Percentiles rank a stretch among this genome's conserved stretches.
These are phyloP conservation scores for Orgyia antiqua DNA, from an alignment of 2,888 invertebrate genomes.

Conservation along the genomic window DNA sequence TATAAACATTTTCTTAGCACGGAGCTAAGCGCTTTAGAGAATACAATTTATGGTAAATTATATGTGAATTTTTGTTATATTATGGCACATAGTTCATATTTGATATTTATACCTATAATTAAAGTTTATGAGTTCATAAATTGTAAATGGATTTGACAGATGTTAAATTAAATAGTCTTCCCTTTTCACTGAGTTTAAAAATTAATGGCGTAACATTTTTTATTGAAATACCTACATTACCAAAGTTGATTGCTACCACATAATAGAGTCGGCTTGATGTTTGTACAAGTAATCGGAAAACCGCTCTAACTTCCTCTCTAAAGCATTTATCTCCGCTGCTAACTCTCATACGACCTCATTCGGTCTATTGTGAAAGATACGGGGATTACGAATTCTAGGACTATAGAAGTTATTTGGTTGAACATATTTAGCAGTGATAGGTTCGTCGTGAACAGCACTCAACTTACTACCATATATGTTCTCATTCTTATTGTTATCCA, in stretches of 20 bases:
- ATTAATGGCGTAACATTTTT: too few relatives aligned
- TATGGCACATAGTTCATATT: slow-evolving; percentile 31
- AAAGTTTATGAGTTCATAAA: too few relatives aligned
- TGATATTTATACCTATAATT: background rate
- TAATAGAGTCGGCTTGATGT: slow-evolving; percentile 78
- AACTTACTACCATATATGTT: slow-evolving; percentile 61
- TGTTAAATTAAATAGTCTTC: too few relatives aligned
- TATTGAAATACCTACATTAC: too few relatives aligned
- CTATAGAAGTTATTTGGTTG: slow-evolving; percentile 73
- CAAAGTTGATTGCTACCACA: slow-evolving; percentile 60
- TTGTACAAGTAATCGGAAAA: slow-evolving; percentile 73
- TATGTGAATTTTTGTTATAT: background rate
- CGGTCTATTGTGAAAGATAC: slow-evolving; percentile 64
- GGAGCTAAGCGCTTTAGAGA: slow-evolving; percentile 60
- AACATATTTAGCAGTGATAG: slow-evolving; percentile 63
- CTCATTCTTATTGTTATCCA: slow-evolving; percentile 56
- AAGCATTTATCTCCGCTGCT: slow-evolving; percentile 75
- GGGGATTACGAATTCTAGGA: slow-evolving; percentile 64
- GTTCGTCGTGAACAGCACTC: slow-evolving; percentile 46
- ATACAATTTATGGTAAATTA: background rate
- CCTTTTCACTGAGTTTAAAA: too few relatives aligned
- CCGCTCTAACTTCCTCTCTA: slow-evolving; percentile 69
- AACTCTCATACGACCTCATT: slow-evolving; percentile 76
- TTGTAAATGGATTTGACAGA: too few relatives aligned
- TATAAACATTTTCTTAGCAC: slow-evolving; percentile 9